Evolutionary conservation across 2,113 vertebrate genomes (phyloP).

Genomic region (Centropristis striata): DNA sequence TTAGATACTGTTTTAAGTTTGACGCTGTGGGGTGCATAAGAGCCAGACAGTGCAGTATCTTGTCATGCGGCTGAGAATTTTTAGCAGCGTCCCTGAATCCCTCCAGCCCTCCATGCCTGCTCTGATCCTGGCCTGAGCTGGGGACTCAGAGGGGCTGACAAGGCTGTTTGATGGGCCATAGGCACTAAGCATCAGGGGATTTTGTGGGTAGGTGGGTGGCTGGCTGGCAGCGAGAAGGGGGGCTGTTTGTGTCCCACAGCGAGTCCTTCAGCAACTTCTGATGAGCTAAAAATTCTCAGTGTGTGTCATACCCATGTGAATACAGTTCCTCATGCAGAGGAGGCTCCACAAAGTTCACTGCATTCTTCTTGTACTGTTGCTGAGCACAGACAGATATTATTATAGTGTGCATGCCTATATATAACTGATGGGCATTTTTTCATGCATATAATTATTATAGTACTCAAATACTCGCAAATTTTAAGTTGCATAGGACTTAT

Average conservation of each 20-base stretch:
- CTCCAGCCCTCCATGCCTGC: slow-evolving; percentile 47
- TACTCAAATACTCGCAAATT: too few relatives aligned
- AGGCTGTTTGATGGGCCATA: slow-evolving; percentile 66
- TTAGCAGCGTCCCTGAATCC: slow-evolving; percentile 53
- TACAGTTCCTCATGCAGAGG: slow-evolving; percentile 46
- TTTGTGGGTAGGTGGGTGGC: slow-evolving; percentile 50
- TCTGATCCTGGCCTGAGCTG: slow-evolving; percentile 65
- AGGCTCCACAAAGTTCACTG: slow-evolving; percentile 26
- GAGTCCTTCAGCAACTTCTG: slow-evolving; percentile 55
- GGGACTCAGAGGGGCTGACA: slow-evolving; percentile 63
- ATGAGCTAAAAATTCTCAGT: slow-evolving; percentile 57
- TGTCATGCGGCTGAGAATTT: slow-evolving; percentile 47
- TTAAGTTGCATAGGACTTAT: too few relatives aligned
- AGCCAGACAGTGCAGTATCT: slow-evolving; percentile 38
- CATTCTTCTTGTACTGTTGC: neutral
- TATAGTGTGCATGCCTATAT: too few relatives aligned
- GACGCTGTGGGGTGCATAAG: slow-evolving; percentile 17
- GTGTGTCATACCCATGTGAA: slow-evolving; percentile 56
- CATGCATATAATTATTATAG: too few relatives aligned
- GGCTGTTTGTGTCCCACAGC: slow-evolving; percentile 45
- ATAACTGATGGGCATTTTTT: too few relatives aligned
- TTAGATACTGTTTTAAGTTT: slow-evolving; percentile 35
- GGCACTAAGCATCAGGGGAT: slow-evolving; percentile 45
- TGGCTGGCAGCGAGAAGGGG: neutral
- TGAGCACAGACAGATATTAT: neutral